These are phyloP conservation scores for Cyclophora punctaria DNA, from an alignment of 2,888 invertebrate genomes.

Conservation along the genomic window DNA sequence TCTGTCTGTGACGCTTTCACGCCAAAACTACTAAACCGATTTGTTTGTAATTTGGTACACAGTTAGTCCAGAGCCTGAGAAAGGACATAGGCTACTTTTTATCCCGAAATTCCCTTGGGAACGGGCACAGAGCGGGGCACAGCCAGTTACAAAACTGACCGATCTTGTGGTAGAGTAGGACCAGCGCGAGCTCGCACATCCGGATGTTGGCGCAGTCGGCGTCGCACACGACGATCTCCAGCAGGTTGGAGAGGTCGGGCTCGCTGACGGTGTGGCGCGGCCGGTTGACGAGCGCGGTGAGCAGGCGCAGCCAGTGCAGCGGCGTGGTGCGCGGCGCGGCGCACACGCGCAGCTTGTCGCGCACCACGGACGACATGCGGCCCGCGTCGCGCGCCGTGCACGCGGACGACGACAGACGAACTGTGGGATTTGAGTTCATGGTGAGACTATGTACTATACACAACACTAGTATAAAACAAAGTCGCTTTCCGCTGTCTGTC, in stretches of 20 bases:
- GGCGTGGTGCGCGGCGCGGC: constrained; percentile 77
- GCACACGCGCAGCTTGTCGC: constrained; percentile 81
- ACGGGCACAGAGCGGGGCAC: too few relatives aligned
- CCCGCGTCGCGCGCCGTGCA: constrained; percentile 89
- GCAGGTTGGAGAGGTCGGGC: constrained; percentile 77
- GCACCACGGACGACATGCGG: constrained; percentile 89
- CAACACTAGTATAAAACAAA: too few relatives aligned
- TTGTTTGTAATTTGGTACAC: too few relatives aligned
- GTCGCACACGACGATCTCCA: constrained; percentile 86
- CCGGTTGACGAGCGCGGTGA: constrained; percentile 72
- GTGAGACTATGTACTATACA: too few relatives aligned
- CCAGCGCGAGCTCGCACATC: constrained; percentile 84
- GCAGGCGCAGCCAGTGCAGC: constrained; percentile 80
- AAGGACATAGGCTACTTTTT: too few relatives aligned
- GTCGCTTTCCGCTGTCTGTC: too few relatives aligned
- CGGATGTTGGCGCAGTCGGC: constrained; percentile 83
- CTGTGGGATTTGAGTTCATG: too few relatives aligned
- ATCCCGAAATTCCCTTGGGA: too few relatives aligned
- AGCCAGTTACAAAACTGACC: too few relatives aligned
- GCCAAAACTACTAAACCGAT: too few relatives aligned
- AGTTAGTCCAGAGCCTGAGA: too few relatives aligned
- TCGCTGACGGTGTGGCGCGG: constrained; percentile 26
- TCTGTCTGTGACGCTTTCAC: too few relatives aligned
- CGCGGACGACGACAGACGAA: constrained; percentile 81
- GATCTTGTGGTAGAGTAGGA: constrained; percentile 80